Percentiles rank a stretch among this genome's conserved stretches.
Evolutionary conservation across 2,113 vertebrate species (phyloP).

Genomic region (Synodontis membranacea): DNA sequence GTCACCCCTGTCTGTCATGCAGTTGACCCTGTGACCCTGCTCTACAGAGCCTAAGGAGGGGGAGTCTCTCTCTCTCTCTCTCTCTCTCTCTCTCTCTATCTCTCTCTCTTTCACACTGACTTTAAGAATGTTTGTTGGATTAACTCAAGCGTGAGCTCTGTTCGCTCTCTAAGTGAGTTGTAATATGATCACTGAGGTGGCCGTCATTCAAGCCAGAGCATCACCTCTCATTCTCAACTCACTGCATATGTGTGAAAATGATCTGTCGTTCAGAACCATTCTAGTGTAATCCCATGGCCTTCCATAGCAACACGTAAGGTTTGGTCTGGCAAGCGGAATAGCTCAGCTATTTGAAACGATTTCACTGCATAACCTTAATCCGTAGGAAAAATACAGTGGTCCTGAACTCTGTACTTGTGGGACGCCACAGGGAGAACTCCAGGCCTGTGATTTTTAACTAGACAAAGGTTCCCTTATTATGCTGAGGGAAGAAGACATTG

Average conservation of each 20-base stretch:
- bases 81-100: not conserved
- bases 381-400: not conserved
- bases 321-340: not conserved
- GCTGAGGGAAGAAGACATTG: not conserved
- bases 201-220: conserved; percentile 59
- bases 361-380: not conserved
- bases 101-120: conserved; percentile 45
- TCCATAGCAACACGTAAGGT: not conserved
- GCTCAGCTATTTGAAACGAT: not conserved
- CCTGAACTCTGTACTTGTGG: not conserved
- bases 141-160: conserved; percentile 52
- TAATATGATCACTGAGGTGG: conserved; percentile 52
- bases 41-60: conserved; percentile 61
- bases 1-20: conserved; percentile 67
- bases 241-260: conserved; percentile 16
- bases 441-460: not conserved
- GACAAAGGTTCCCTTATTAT: conserved; percentile 2
- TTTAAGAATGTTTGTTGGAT: conserved; percentile 50
- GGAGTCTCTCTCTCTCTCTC: conserved; percentile 26
- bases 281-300: not conserved
- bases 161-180: conserved; percentile 39
- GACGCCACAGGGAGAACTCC: not conserved
- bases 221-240: conserved; percentile 56
- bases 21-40: conserved; percentile 72
- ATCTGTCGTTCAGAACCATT: not conserved